Base-by-base conservation (phyloP, 2,888 invertebrate genomes). In the Colletes collaris region DNA sequence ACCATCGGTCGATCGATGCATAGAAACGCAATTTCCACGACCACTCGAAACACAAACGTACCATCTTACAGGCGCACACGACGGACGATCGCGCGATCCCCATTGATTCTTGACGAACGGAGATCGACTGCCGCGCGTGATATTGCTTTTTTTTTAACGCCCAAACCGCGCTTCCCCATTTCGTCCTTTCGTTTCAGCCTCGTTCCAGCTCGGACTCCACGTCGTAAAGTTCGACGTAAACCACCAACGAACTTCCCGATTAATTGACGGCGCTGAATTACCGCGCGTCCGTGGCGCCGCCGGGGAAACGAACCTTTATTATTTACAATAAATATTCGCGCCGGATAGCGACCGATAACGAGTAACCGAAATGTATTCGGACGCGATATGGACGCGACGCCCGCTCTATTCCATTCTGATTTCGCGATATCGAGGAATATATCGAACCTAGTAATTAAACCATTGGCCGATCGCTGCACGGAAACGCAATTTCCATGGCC, bases 401-500 rank as follows among this genome's bases (percentile, higher is more conserved):
- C 62, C 52, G 55, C 11, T 70, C 76, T 76, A 79, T 79, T 58
- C 66, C 76, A 71, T 71, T 76, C 53, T 53, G 79, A 79, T 76
- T 67, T 67, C 56, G 52, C 67, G 72, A 77, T 73, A 72, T 66
- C 68, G 72, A 71, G 64, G 65, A 72, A 78, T 80, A 73, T 58
- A 69, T 65, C 78, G 69, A 40, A 63, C 49, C 70, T 73, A 50
- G 79, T 69, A 81, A 81, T 83, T 81, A 73, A 83, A 55, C 35
- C 74, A 76, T 81, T 69, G 64, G 56, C 68, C 68, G 73, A 69
- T 80, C 49, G 60, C 55, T 52, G 40, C 7, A 58, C 35, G 59
- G 37, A 59, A 80, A 75, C 65, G 68, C 67, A 83, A 83, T 83
- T 83, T 83, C 68, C 63, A 73, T 68, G 74, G 63, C 52, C 27